phyloP scores from a whole-genome alignment of 92 coral and sea anemone species.

The Phymanthus crucifer region DNA sequence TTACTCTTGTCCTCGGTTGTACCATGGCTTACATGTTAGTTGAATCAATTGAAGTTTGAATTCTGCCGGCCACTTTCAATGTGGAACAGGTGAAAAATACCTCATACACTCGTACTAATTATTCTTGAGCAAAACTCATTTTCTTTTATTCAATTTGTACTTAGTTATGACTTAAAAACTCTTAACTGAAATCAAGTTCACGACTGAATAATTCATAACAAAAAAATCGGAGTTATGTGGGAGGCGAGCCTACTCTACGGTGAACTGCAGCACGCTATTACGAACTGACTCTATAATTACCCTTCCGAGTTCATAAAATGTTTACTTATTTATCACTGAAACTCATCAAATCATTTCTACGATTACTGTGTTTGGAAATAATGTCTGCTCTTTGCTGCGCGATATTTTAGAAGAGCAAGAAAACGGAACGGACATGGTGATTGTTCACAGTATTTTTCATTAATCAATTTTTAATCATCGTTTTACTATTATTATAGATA shows the following conservation, averaged over 20 bases:
- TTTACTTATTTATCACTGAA: slow-evolving; percentile 6
- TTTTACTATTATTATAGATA: neutral
- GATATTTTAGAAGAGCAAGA: neutral
- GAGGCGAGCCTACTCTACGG: slow-evolving; percentile 4
- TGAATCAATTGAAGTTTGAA: neutral
- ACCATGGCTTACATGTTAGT: slow-evolving; percentile 6
- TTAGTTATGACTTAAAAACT: neutral
- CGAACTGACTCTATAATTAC: slow-evolving; percentile 24
- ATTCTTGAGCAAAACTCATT: neutral
- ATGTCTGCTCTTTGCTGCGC: neutral
- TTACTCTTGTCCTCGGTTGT: neutral
- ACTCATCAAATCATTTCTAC: neutral
- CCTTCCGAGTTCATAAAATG: slow-evolving; percentile 2
- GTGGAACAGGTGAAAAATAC: slow-evolving; percentile 5
- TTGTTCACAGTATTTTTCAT: too few relatives aligned
- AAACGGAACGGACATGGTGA: neutral
- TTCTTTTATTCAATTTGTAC: slow-evolving; percentile 16
- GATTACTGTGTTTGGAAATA: neutral
- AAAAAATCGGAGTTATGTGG: slow-evolving; percentile 7
- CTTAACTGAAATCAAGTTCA: neutral
- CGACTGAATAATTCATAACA: slow-evolving; percentile 22
- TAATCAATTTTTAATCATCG: neutral
- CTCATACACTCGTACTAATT: neutral
- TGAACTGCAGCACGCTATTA: slow-evolving; percentile 6
- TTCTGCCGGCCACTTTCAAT: slow-evolving; percentile 11